Percentiles rank a stretch among this genome's conserved stretches.
phyloP scores from a whole-genome alignment of 2,113 vertebrate genomes.

The Microcebus tavaratra region DNA sequence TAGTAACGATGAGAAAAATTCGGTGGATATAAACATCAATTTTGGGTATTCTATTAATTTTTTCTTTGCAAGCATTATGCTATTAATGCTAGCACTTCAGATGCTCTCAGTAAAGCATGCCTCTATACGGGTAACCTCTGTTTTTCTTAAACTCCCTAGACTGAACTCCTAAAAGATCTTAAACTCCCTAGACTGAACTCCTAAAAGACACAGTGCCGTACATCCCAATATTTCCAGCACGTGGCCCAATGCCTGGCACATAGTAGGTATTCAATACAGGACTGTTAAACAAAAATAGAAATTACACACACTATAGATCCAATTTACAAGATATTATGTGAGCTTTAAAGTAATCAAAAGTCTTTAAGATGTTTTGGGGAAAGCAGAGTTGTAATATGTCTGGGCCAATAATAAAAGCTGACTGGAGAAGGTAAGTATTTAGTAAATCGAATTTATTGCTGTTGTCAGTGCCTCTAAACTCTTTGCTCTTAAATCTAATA shows the following conservation, averaged over 20 bases:
- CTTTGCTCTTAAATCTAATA: constrained; percentile 49
- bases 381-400: background rate
- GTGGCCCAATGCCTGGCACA: background rate
- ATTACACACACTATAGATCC: background rate
- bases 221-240: background rate
- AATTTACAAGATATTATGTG: background rate
- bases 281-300: background rate
- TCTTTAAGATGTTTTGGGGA: background rate
- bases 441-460: constrained; percentile 57
- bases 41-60: background rate
- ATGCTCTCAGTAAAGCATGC: background rate
- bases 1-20: background rate
- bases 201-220: background rate
- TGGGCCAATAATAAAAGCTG: constrained; percentile 45
- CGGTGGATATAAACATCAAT: background rate
- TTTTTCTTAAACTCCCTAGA: background rate
- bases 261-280: background rate
- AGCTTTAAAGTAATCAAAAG: constrained; percentile 20
- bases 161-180: background rate
- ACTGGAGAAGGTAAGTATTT: constrained; percentile 26
- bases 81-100: background rate
- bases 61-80: background rate
- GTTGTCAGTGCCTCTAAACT: constrained; percentile 34
- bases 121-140: background rate
- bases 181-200: background rate